phyloP scores from a whole-genome alignment of 2,888 invertebrate species.

The Drosophila setosimentum region DNA sequence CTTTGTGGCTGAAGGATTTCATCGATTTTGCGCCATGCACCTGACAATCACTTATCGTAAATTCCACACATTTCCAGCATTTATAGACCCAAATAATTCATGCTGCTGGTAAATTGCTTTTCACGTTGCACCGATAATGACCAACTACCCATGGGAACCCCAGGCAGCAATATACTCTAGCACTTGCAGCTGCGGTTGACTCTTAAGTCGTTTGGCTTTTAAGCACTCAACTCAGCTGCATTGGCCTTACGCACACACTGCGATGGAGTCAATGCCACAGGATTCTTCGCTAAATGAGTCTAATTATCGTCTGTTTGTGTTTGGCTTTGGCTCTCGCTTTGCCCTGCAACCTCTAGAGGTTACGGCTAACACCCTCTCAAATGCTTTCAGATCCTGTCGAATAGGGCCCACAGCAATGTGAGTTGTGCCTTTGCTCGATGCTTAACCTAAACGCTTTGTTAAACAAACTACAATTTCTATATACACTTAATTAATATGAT shows the following conservation, averaged over 20 bases:
- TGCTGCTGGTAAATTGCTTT: slow-evolving; percentile 22
- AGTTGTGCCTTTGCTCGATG: background rate
- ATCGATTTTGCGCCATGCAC: slow-evolving; percentile 40
- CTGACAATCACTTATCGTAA: slow-evolving; percentile 48
- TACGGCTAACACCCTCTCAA: slow-evolving; percentile 32
- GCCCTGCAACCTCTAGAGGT: slow-evolving; percentile 8
- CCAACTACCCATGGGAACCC: background rate
- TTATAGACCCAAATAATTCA: slow-evolving; percentile 28
- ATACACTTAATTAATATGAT: background rate
- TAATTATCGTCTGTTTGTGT: slow-evolving; percentile 50
- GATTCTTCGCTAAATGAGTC: slow-evolving; percentile 52
- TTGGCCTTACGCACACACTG: slow-evolving; percentile 8
- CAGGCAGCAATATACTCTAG: slow-evolving; percentile 4
- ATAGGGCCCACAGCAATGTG: background rate
- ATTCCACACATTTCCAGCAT: slow-evolving; percentile 3
- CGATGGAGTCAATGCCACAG: slow-evolving; percentile 30
- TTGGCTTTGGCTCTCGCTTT: slow-evolving; percentile 19
- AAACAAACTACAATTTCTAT: background rate
- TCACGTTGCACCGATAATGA: slow-evolving; percentile 13
- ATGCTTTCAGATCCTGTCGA: slow-evolving; percentile 20
- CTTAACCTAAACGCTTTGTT: background rate
- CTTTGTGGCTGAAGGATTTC: slow-evolving; percentile 21
- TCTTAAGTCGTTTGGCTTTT: slow-evolving; percentile 30
- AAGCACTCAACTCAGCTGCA: slow-evolving; percentile 13
- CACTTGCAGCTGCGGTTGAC: slow-evolving; percentile 21